phyloP scores from a whole-genome alignment of 2,113 vertebrate genomes.

The Jaculus jaculus region DNA sequence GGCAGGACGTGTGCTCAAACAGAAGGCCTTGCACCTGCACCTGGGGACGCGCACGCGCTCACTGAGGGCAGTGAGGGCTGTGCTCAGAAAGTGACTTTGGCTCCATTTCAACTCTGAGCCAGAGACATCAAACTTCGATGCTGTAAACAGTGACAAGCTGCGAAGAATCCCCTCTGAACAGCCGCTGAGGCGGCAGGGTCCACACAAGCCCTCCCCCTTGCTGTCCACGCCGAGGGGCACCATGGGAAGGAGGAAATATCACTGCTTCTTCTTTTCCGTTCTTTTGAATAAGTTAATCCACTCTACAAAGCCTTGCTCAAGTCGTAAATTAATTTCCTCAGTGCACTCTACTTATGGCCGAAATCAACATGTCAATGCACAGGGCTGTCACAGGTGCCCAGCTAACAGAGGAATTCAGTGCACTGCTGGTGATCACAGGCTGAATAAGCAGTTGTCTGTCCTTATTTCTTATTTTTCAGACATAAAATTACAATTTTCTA shows the following conservation, averaged over 20 bases:
- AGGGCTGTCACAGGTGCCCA: background rate
- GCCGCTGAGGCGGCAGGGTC: background rate
- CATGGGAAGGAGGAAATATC: background rate
- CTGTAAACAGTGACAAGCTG: background rate
- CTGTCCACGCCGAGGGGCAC: fast-evolving
- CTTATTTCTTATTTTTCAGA: background rate
- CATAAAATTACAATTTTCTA: background rate
- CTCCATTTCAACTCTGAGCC: background rate
- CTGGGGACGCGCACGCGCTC: background rate
- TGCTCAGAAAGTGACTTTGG: background rate
- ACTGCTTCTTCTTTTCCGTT: background rate
- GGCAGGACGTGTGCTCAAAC: background rate
- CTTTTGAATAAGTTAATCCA: background rate
- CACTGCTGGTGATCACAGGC: background rate
- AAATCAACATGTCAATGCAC: background rate
- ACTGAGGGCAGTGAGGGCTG: background rate
- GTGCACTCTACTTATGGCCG: background rate
- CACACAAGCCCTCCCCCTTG: background rate
- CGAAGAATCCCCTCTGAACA: background rate
- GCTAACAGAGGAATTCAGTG: background rate
- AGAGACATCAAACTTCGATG: background rate
- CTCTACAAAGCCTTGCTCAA: background rate
- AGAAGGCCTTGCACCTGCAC: background rate
- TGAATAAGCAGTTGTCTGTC: background rate
- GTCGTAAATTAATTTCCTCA: background rate